Base-by-base conservation (phyloP, 2,113 vertebrate species). In the Pituophis catenifer region DNA sequence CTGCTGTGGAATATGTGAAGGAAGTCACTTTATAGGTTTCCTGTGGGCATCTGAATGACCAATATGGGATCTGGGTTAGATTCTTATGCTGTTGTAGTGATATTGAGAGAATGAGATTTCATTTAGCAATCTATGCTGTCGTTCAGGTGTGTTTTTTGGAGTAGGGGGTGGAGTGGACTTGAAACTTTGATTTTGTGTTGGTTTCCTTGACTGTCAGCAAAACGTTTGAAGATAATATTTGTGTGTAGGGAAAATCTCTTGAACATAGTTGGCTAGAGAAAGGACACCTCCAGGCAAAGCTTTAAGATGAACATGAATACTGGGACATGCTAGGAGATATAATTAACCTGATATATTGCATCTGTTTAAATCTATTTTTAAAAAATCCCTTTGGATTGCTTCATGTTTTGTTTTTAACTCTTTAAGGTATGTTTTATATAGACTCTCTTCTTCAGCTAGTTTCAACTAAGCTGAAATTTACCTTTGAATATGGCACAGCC, bases 321-420 rank as follows among this genome's bases (percentile, higher is more conserved):
- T n/a, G 50, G 90, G 48, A 90, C 50, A 85, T 29, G 33, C 90
- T 86, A 81, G 75, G 38, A 91, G 33, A 24, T 86, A 57, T 44
- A 58, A 57, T 86, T 91, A 91, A 86, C 38, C 53, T 91, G 90
- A 91, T 38, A 58, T 91, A 57, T 48, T 91, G 33, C 44, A 86
- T 85, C 75, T n/a, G 26, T 91, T 86, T 86, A 57, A 86, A 58
- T 26, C 15, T 86, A 55, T 86, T 59, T 90, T 21, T 21, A 86
- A 91, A 81, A 48, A n/a, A 44, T 29, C 33, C 75, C 75, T 81
- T 81, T 81, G 75, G 33, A 81, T 81, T 81, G 17, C 17, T 81
- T 81, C 75, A 81, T 1, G 8, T 81, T 81, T 44, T 81, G n/a
- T 81, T 44, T 81, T 44, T 81, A 81, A 81, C 75, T 81, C 75